phyloP scores from a whole-genome alignment of 1,140 invertebrate species.

The Elysia chlorotica region DNA sequence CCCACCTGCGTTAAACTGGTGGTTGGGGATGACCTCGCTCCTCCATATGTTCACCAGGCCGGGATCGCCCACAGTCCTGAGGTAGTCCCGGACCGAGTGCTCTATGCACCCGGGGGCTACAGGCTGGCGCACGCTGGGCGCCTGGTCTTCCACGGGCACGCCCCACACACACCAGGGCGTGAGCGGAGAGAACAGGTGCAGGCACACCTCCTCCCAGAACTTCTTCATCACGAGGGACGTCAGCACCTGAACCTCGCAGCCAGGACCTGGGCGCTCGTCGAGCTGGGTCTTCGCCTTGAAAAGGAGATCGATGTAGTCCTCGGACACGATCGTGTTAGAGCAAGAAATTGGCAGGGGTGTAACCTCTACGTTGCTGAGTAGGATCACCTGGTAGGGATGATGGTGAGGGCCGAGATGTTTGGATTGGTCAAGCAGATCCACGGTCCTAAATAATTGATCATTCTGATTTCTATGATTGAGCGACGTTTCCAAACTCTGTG shows the following conservation, averaged over 20 bases:
- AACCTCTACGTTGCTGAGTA: neutral
- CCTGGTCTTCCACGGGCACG: conserved; percentile 6
- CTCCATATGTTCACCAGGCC: neutral
- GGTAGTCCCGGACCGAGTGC: neutral
- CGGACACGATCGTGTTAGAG: neutral
- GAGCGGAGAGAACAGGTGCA: conserved; percentile 7
- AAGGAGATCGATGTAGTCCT: neutral
- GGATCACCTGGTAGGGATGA: too few relatives aligned
- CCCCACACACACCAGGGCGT: conserved; percentile 8
- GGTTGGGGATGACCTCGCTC: too few relatives aligned
- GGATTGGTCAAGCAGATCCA: too few relatives aligned
- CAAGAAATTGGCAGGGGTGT: neutral
- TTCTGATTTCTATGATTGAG: too few relatives aligned
- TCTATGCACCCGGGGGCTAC: too few relatives aligned
- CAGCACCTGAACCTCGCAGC: neutral
- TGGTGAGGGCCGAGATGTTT: too few relatives aligned
- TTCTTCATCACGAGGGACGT: conserved; percentile 15
- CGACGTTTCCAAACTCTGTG: too few relatives aligned
- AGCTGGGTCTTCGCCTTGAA: conserved; percentile 7
- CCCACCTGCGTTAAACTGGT: neutral
- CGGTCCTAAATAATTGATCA: too few relatives aligned
- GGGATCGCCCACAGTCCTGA: neutral
- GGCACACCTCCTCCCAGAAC: conserved; percentile 14
- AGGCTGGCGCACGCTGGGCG: neutral
- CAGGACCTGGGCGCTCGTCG: neutral